These are phyloP conservation scores for Lissonota sp. DNA, from an alignment of 2,888 invertebrate genomes.

Conservation along the genomic window DNA sequence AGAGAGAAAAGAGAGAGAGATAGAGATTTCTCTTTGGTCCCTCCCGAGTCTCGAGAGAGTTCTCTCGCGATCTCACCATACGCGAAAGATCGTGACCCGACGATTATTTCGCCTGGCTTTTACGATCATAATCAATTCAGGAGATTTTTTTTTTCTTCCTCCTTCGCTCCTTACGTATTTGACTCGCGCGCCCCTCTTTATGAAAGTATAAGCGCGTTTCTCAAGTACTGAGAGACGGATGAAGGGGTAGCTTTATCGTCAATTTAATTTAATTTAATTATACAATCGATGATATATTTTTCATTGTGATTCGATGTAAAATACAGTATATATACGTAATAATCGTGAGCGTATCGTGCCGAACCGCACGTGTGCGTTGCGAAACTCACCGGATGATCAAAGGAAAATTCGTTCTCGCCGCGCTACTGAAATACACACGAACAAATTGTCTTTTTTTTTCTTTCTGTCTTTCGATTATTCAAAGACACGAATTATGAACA, in stretches of 20 bases:
- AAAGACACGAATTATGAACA: too few species aligned
- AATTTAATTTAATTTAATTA: conserved; percentile 63
- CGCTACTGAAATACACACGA: conserved; percentile 43
- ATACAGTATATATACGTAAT: conserved; percentile 8
- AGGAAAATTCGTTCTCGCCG: conserved; percentile 50
- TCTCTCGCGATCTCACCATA: conserved; percentile 54
- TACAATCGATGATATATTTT: conserved; percentile 51
- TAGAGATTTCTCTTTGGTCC: neutral
- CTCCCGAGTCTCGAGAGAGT: conserved; percentile 50
- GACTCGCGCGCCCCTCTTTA: neutral
- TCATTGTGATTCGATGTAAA: conserved; percentile 40
- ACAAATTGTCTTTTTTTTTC: neutral
- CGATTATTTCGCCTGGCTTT: conserved; percentile 61
- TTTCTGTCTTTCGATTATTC: too few species aligned
- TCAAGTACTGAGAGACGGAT: neutral
- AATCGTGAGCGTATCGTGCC: conserved; percentile 32
- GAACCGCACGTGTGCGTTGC: conserved; percentile 33
- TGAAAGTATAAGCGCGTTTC: conserved; percentile 20
- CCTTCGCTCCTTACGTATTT: neutral
- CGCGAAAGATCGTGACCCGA: conserved; percentile 61
- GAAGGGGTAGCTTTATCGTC: conserved; percentile 37
- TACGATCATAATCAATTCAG: conserved; percentile 62
- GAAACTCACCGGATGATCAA: conserved; percentile 48
- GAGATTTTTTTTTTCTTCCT: conserved; percentile 5
- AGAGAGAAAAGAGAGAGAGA: too few species aligned